Evolutionary conservation across 2,797 vertebrate genomes (phyloP), one percentile per base, ranked within the genome.

Genomic region (Rhinella marina): DNA sequence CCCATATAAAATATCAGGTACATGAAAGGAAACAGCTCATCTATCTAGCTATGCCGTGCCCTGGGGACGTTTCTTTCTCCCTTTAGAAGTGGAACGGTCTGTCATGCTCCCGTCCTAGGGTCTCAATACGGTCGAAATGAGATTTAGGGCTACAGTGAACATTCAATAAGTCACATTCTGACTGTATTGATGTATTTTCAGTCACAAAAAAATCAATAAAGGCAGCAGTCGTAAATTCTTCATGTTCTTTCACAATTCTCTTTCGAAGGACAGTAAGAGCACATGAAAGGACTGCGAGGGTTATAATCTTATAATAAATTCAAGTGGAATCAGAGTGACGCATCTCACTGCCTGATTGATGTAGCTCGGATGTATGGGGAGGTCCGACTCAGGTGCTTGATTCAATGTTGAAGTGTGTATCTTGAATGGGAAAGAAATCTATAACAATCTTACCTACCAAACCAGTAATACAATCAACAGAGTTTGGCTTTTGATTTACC

Each of bases 61-160:
- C 75, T 27, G 75, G 75, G 54, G 75, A 77, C 75, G 2, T 8
- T 77, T 13, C 48, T 54, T 50, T 54, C 75, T 77, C 75, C 9
- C 23, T 52, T 17, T 77, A 52, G 50, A 54, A 77, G 23, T 77
- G 4, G 48, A 75, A 75, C 25, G 21, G 70, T 73, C 78, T 50
- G 41, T 82, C 23, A 27, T 27, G 62, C 10, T 32, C 9, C 48
- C 48, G 6, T 82, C n/a, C 17, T 50, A 82, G 62, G 61, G 66
- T 68, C 48, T 52, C 61, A 68, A 52, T 32, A 64, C 64, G 27
- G 73, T 76, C 5, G 21, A 23, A 59, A 41, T 27, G 13, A 50
- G 66, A 84, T 88, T 78, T 84, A 52, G 81, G 82, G 76, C 64
- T 88, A 81, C 79, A 81, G 79, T 76, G 82, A 48, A 57, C 52